Percentiles rank a stretch among this genome's conserved stretches.
Evolutionary conservation across 2,888 invertebrate species (phyloP).

Genomic region (Alloplasta piceator): DNA sequence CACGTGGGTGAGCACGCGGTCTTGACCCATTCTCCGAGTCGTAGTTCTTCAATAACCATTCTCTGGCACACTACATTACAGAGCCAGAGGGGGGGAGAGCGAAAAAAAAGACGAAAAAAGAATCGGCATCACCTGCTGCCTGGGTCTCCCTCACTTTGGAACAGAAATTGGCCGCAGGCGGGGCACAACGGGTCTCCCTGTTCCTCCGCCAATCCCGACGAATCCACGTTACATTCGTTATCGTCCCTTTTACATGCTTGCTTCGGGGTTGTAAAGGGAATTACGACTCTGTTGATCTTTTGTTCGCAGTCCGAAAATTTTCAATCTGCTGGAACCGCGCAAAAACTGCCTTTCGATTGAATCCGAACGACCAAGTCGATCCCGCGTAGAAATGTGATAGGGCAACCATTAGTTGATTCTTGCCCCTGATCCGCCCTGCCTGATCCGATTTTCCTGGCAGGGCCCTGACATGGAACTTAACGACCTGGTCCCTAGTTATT

Average conservation of each 20-base stretch:
- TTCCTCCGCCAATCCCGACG: constrained; percentile 68
- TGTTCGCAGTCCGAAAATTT: no score
- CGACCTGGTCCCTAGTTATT: no score
- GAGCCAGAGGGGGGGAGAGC: constrained; percentile 55
- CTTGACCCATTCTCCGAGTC: constrained; percentile 52
- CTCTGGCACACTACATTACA: constrained; percentile 60
- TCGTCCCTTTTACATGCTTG: constrained; percentile 49
- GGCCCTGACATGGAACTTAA: no score
- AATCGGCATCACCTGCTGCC: constrained; percentile 77
- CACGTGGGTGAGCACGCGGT: constrained; percentile 59
- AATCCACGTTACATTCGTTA: constrained; percentile 59
- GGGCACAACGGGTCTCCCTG: constrained; percentile 72
- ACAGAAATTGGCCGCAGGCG: constrained; percentile 77
- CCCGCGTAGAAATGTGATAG: no score
- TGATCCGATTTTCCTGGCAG: no score
- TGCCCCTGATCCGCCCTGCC: no score
- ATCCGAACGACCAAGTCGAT: no score
- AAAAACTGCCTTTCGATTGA: no score
- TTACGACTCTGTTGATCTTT: no score
- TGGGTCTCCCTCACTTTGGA: constrained; percentile 59
- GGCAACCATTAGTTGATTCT: no score
- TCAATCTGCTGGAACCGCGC: no score
- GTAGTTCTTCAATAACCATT: constrained; percentile 33
- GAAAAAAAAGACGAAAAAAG: constrained; percentile 47
- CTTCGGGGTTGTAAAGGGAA: background rate